These are phyloP conservation scores for Oncorhynchus tshawytscha DNA, from an alignment of 2,113 vertebrate genomes.

Conservation along the genomic window DNA sequence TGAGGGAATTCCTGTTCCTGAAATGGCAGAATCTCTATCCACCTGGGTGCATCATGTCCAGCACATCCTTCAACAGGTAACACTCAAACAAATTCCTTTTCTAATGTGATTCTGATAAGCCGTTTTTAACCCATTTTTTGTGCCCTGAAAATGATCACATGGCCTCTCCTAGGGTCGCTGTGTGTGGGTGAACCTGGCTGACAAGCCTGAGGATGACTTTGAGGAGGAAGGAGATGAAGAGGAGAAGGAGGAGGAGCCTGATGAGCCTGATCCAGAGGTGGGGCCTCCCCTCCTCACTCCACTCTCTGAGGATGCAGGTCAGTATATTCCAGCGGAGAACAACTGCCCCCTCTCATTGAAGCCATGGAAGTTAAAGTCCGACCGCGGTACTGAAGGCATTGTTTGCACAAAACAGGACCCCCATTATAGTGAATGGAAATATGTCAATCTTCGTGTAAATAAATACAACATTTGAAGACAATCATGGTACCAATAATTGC, in stretches of 20 bases:
- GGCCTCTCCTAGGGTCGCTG: constrained; percentile 82
- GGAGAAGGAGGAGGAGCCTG: constrained; percentile 68
- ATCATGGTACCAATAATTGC: too few relatives aligned
- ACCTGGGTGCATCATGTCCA: constrained; percentile 89
- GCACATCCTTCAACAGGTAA: constrained; percentile 89
- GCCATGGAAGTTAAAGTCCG: too few relatives aligned
- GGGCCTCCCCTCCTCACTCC: constrained; percentile 89
- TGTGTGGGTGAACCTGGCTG: constrained; percentile 82
- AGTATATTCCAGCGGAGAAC: constrained; percentile 1
- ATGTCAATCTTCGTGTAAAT: too few relatives aligned
- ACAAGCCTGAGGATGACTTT: constrained; percentile 74
- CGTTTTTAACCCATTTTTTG: too few relatives aligned
- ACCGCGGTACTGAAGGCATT: too few relatives aligned
- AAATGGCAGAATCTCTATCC: constrained; percentile 82
- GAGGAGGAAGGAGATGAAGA: constrained; percentile 77
- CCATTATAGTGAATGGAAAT: too few relatives aligned
- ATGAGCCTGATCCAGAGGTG: constrained; percentile 80
- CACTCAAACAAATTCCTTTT: not conserved
- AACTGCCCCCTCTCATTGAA: too few relatives aligned
- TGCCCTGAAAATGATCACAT: too few relatives aligned
- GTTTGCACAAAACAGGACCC: too few relatives aligned
- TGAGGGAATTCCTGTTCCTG: constrained; percentile 77
- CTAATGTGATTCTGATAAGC: too few relatives aligned
- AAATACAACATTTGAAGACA: too few relatives aligned
- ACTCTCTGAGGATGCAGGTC: constrained; percentile 91